Conservation (phyloP, 2,888 invertebrate species). For the Polyploca ridens region DNA sequence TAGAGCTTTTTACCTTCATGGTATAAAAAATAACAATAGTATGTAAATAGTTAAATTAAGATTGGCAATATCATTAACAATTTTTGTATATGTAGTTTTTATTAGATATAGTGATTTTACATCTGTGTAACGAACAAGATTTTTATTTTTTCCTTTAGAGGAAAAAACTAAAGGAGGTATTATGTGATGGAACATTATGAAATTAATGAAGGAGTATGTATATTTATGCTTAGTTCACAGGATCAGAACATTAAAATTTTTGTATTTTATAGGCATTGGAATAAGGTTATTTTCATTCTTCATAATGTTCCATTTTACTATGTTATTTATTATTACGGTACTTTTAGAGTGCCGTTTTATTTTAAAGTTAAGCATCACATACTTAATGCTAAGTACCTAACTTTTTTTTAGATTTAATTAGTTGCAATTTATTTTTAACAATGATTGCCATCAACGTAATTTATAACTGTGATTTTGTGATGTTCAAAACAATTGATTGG, state of each 20-base stretch:
- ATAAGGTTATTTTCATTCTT: not conserved
- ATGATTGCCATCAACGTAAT: constrained; percentile 78
- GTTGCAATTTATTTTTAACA: constrained; percentile 55
- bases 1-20: not conserved
- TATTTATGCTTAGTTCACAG: too few species aligned
- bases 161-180: too few species aligned
- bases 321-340: constrained; percentile 7
- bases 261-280: not conserved
- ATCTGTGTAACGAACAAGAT: constrained; percentile 4
- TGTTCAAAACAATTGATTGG: constrained; percentile 70
- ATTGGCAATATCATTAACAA: not conserved
- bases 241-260: not conserved
- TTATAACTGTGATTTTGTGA: constrained; percentile 81
- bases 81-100: constrained; percentile 4
- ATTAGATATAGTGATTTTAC: not conserved
- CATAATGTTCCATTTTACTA: not conserved
- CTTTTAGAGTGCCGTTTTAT: constrained; percentile 27
- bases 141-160: constrained; percentile 6
- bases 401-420: constrained; percentile 47
- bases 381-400: constrained; percentile 68
- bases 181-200: not conserved
- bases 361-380: constrained; percentile 52
- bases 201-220: not conserved
- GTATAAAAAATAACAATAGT: constrained; percentile 1
- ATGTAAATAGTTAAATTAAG: constrained; percentile 7